A percentile compares a stretch with the other conserved stretches of the same genome.
Conservation (phyloP, 92 coral and sea anemone genomes). For the Siderastrea siderea region DNA sequence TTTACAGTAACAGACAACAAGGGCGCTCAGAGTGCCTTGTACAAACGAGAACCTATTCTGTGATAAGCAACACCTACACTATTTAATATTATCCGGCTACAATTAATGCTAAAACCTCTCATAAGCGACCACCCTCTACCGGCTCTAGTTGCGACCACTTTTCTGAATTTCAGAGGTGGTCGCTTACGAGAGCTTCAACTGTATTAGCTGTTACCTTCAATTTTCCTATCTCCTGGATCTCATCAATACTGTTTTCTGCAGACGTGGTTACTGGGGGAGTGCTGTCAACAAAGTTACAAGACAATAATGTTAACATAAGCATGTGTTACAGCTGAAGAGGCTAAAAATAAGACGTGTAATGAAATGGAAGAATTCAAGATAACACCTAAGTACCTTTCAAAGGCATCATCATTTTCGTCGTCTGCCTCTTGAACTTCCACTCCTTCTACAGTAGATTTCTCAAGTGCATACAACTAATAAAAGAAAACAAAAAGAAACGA, state of each 20-base stretch:
- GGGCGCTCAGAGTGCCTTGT: no score
- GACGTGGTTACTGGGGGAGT: slow-evolving; percentile 20
- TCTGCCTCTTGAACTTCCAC: slow-evolving; percentile 22
- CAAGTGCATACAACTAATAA: slow-evolving; percentile 22
- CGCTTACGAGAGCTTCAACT: neutral
- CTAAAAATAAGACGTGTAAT: neutral
- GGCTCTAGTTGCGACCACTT: neutral
- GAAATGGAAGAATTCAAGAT: neutral
- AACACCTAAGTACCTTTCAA: neutral
- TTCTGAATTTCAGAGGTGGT: neutral
- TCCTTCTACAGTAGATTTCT: slow-evolving; percentile 37
- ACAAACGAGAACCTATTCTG: no score
- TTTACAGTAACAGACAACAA: no score
- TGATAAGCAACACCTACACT: no score
- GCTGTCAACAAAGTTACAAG: neutral
- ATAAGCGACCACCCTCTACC: no score
- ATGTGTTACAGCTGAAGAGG: no score
- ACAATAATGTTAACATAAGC: no score
- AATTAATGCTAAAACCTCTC: no score
- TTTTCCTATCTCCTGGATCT: slow-evolving; percentile 73
- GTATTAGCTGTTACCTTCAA: slow-evolving; percentile 45
- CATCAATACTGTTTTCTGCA: slow-evolving; percentile 53
- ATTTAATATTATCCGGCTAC: no score
- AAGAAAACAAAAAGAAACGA: neutral
- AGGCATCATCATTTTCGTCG: slow-evolving; percentile 16